Conservation (phyloP, 2,888 invertebrate genomes). For the Chrysomela aeneicollis region DNA sequence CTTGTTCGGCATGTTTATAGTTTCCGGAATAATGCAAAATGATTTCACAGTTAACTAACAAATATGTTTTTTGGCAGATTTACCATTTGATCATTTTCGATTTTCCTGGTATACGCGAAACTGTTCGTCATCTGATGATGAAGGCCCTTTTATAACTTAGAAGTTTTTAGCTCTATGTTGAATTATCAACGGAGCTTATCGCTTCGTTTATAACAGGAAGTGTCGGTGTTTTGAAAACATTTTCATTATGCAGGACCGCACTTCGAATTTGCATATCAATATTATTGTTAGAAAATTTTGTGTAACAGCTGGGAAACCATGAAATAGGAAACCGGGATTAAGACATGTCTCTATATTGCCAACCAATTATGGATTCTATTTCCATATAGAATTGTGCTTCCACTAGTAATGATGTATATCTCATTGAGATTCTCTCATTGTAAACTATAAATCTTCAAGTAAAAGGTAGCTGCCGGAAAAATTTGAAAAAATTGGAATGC, state of each 20-base stretch:
- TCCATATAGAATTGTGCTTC: background rate
- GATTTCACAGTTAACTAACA: slow-evolving; percentile 49
- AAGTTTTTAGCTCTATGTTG: too few species aligned
- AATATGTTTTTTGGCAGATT: slow-evolving; percentile 45
- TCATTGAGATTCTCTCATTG: background rate
- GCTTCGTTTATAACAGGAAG: too few species aligned
- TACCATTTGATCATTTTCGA: background rate
- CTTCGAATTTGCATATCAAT: too few species aligned
- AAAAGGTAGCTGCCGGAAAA: background rate
- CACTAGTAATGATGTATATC: background rate
- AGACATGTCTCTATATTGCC: too few species aligned
- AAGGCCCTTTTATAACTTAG: too few species aligned
- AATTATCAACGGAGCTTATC: too few species aligned
- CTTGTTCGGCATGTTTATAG: slow-evolving; percentile 57
- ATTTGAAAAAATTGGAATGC: background rate
- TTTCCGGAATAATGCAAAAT: slow-evolving; percentile 55
- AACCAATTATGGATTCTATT: background rate
- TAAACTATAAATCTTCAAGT: background rate
- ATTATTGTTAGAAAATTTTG: too few species aligned
- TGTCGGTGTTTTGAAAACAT: background rate
- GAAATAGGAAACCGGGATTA: too few species aligned
- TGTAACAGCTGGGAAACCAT: too few species aligned
- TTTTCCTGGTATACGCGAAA: background rate
- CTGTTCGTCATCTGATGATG: too few species aligned
- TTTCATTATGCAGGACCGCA: too few species aligned